These are phyloP conservation scores for Coregonus clupeaformis DNA, from an alignment of 2,113 vertebrate genomes.

Conservation along the genomic window DNA sequence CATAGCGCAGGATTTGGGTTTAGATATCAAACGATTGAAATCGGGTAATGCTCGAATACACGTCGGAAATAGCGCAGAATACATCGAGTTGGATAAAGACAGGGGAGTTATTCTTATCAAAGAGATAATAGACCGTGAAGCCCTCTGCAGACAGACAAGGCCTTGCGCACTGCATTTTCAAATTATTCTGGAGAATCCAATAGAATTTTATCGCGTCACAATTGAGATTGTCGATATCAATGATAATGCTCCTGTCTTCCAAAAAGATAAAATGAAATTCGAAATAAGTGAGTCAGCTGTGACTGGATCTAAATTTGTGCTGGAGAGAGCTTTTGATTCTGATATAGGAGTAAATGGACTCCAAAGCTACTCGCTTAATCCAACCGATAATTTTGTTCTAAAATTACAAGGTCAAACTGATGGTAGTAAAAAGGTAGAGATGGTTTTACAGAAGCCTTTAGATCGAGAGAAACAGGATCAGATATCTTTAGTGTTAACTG, in stretches of 20 bases:
- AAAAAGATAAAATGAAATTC: slow-evolving; percentile 49
- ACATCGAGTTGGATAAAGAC: slow-evolving; percentile 64
- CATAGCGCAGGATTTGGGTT: slow-evolving; percentile 70
- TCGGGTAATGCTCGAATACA: slow-evolving; percentile 68
- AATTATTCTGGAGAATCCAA: slow-evolving; percentile 71
- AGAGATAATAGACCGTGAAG: slow-evolving; percentile 78
- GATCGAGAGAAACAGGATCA: slow-evolving; percentile 56
- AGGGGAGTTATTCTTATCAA: slow-evolving; percentile 67
- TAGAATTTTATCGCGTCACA: slow-evolving; percentile 69
- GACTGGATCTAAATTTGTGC: slow-evolving; percentile 57
- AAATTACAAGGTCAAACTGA: slow-evolving; percentile 25
- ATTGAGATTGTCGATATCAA: slow-evolving; percentile 75
- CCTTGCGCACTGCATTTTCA: slow-evolving; percentile 74
- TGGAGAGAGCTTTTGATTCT: slow-evolving; percentile 69
- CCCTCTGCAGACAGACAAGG: slow-evolving; percentile 66
- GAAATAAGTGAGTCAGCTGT: slow-evolving; percentile 60
- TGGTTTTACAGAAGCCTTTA: slow-evolving; percentile 56
- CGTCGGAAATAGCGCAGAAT: slow-evolving; percentile 62
- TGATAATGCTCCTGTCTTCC: slow-evolving; percentile 67
- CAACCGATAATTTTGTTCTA: slow-evolving; percentile 62
- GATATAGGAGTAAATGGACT: slow-evolving; percentile 73
- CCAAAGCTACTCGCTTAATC: slow-evolving; percentile 66
- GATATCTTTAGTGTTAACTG: slow-evolving; percentile 51
- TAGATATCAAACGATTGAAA: slow-evolving; percentile 63
- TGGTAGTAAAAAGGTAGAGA: slow-evolving; percentile 48